Evolutionary conservation across 2,888 invertebrate genomes (phyloP), one percentile per base, ranked within the genome.

Genomic region (Lasioglossum malachurum): DNA sequence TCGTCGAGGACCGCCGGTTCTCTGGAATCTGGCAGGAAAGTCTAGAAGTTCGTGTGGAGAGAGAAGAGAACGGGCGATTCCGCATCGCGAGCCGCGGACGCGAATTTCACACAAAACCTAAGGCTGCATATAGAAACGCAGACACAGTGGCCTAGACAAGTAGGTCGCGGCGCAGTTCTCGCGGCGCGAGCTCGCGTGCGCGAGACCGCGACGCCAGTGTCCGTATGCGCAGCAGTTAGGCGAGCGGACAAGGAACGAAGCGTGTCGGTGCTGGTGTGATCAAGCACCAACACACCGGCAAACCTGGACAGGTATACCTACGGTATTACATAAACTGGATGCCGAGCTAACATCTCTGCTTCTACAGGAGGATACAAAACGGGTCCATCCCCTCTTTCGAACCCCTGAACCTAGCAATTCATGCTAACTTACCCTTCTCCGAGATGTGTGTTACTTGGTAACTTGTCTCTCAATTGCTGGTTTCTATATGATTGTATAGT

Each of bases 71-170:
- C 78, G 31, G 38, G 64, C 81, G 80, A 87, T 81, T 83, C 79
- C 82, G 85, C 82, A 67, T 67, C 67, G 67, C 67, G 35, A 67
- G 67, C 67, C 19, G 46, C 87, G 82, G 60, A 78, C 84, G 86
- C 78, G 91, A 90, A 91, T 90, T 91, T 90, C 91, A 82, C 89
- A 84, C 86, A 89, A 91, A 92, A 91, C 91, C 89, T 90, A 91
- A 89, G 76, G 87, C 90, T 88, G 92, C 91, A 91, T 90, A 91
- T 92, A 92, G 92, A 92, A 92, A 91, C 90, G 92, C 89, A 93
- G 94, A 93, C 92, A 94, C 92, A 93, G 93, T 93, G 94, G 94
- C 94, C 94, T 94, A 94, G 94, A 94, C 94, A 94, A 94, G 93
- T 94, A 94, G 94, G 94, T 94, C 94, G 93, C 94, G 93, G 93